These are phyloP conservation scores for Ctenicera cuprea DNA, from an alignment of 2,888 invertebrate species.

Conservation along the genomic window DNA sequence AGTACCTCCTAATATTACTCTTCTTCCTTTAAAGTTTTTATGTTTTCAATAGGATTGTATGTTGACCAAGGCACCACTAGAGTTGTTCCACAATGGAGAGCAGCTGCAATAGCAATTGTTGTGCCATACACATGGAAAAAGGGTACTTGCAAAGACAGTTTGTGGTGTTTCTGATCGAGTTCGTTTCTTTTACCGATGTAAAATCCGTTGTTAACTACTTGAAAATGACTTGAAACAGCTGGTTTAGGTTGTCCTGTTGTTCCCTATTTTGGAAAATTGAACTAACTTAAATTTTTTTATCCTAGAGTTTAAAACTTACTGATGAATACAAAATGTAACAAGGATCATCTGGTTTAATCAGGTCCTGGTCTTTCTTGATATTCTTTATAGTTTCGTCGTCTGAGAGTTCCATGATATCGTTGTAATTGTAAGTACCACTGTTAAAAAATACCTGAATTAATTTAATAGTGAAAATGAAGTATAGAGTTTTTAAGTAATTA, in stretches of 20 bases:
- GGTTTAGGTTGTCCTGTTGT: constrained; percentile 84
- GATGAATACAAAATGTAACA: constrained; percentile 24
- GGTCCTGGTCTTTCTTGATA: not conserved
- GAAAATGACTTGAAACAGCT: constrained; percentile 81
- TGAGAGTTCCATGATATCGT: constrained; percentile 2
- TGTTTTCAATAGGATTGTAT: constrained; percentile 78
- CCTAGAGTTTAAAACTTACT: constrained; percentile 59
- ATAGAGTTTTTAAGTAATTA: too few relatives aligned
- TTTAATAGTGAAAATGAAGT: too few relatives aligned
- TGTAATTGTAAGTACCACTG: constrained; percentile 19
- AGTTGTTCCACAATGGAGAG: constrained; percentile 78
- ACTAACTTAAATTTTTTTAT: too few relatives aligned
- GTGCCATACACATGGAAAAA: constrained; percentile 90
- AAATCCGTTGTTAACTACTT: constrained; percentile 85
- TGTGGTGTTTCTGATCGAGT: constrained; percentile 72
- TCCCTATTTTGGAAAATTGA: constrained; percentile 66
- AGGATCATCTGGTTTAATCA: constrained; percentile 7
- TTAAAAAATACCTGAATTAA: too few relatives aligned
- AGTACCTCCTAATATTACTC: too few relatives aligned
- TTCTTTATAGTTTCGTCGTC: not conserved
- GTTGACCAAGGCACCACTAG: constrained; percentile 77
- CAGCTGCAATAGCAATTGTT: constrained; percentile 77
- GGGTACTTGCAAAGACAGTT: constrained; percentile 81
- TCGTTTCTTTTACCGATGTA: constrained; percentile 76
- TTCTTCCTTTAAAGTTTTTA: constrained; percentile 70